phyloP scores from a whole-genome alignment of 1,140 invertebrate species.

The Eumeta japonica region DNA sequence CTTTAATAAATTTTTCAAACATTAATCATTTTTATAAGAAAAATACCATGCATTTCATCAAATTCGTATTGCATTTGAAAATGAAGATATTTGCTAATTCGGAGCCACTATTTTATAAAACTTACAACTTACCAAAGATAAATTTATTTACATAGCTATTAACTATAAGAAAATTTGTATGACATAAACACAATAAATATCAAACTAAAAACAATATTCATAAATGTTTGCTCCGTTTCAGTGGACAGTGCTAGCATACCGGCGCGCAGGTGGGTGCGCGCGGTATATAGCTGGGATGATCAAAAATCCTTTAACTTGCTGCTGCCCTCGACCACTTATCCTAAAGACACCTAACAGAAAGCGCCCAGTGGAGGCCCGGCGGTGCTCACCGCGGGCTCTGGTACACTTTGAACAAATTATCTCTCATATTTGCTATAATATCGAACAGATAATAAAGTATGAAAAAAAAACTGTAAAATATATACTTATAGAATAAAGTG shows the following conservation, averaged over 20 bases:
- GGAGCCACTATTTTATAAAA: constrained; percentile 3
- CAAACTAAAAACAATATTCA: background rate
- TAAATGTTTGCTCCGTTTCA: constrained; percentile 49
- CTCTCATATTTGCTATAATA: constrained; percentile 26
- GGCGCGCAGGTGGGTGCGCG: constrained; percentile 29
- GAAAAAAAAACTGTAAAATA: constrained; percentile 18
- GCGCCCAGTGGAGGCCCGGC: constrained; percentile 55
- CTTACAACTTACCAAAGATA: constrained; percentile 3
- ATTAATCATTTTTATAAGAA: too few species aligned
- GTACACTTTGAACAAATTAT: constrained; percentile 56
- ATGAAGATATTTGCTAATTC: too few species aligned
- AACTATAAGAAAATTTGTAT: constrained; percentile 10
- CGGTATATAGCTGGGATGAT: constrained; percentile 56
- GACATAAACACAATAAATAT: background rate
- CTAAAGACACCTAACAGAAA: constrained; percentile 65
- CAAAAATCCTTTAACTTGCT: constrained; percentile 66
- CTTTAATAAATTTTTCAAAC: too few species aligned
- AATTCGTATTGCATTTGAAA: too few species aligned
- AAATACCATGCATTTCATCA: too few species aligned
- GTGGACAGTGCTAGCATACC: constrained; percentile 40
- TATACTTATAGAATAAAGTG: constrained; percentile 22
- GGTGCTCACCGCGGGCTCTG: constrained; percentile 39
- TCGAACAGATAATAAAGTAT: constrained; percentile 5
- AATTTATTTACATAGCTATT: constrained; percentile 12
- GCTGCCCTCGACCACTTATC: constrained; percentile 45